Percentiles rank a stretch among this genome's conserved stretches.
Evolutionary conservation across 2,797 vertebrate species (phyloP).

Genomic region (Tauraco hartlaubi): DNA sequence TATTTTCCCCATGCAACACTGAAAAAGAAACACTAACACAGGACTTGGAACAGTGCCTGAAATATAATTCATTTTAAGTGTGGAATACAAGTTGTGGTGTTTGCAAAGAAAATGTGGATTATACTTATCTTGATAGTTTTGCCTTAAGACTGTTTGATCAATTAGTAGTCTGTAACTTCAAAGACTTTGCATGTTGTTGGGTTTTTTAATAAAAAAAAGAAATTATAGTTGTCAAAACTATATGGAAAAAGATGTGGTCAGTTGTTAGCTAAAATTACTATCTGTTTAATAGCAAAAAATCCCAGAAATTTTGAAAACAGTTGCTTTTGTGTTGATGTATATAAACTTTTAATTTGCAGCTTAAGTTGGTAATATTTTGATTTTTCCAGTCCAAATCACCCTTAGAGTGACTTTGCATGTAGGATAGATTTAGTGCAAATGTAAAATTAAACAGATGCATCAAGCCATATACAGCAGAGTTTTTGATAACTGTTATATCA

Average conservation of each 20-base stretch:
- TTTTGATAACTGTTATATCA: not conserved
- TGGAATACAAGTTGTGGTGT: not conserved
- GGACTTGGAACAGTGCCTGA: not conserved
- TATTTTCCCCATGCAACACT: not conserved
- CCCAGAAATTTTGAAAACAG: not conserved
- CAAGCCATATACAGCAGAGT: not conserved
- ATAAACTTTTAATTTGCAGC: not conserved
- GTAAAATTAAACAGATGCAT: not conserved
- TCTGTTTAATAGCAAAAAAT: fast-evolving
- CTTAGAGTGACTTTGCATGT: not conserved
- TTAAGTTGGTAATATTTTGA: not conserved
- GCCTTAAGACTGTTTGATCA: not conserved
- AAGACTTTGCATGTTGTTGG: not conserved
- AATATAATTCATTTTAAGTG: not conserved
- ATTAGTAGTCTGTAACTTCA: not conserved
- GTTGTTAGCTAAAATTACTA: not conserved
- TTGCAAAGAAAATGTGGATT: not conserved
- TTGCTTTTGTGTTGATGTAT: not conserved
- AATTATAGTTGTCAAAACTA: not conserved
- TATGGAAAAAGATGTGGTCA: not conserved
- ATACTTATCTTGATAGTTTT: not conserved
- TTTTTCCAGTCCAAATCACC: not conserved
- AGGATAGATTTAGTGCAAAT: not conserved
- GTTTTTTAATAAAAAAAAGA: not conserved
- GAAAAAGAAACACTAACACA: not conserved